Conservation (phyloP, 2,888 invertebrate genomes). For the Temnothorax ravouxi region DNA sequence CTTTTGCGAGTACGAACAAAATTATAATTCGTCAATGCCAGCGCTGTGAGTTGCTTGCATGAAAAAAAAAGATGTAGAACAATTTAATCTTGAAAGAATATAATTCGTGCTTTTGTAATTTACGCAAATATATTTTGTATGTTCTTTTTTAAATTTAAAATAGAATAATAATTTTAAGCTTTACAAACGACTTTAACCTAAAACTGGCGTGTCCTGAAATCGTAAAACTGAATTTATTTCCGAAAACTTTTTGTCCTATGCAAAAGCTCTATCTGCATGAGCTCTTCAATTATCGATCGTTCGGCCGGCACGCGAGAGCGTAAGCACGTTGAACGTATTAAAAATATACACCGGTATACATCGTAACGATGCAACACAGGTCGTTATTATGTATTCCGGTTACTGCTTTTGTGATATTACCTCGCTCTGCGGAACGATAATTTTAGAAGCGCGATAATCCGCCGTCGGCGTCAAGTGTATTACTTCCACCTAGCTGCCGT, state of each 20-base stretch:
- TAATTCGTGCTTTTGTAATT: not conserved
- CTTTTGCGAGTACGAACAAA: not conserved
- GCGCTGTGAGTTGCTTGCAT: not conserved
- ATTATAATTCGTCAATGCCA: constrained; percentile 27
- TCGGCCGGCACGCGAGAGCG: not conserved
- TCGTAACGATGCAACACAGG: constrained; percentile 34
- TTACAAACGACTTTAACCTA: not conserved
- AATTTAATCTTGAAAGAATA: not conserved
- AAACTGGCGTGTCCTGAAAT: not conserved
- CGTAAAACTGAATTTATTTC: constrained; percentile 7
- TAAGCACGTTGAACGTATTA: constrained; percentile 27
- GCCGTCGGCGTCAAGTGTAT: constrained; percentile 51
- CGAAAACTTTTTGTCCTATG: constrained; percentile 4
- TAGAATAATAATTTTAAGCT: not conserved
- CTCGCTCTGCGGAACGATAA: constrained; percentile 38
- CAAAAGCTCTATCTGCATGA: not conserved
- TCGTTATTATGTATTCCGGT: constrained; percentile 52
- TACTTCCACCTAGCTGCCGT: constrained; percentile 47
- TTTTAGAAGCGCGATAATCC: constrained; percentile 56
- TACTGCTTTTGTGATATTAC: constrained; percentile 48
- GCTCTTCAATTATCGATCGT: constrained; percentile 40
- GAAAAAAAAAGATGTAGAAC: not conserved
- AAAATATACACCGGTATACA: constrained; percentile 32
- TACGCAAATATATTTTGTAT: not conserved
- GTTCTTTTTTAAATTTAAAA: not conserved